Evolutionary conservation across 2,888 invertebrate species (phyloP).

Genomic region (Drosophila prolongata): DNA sequence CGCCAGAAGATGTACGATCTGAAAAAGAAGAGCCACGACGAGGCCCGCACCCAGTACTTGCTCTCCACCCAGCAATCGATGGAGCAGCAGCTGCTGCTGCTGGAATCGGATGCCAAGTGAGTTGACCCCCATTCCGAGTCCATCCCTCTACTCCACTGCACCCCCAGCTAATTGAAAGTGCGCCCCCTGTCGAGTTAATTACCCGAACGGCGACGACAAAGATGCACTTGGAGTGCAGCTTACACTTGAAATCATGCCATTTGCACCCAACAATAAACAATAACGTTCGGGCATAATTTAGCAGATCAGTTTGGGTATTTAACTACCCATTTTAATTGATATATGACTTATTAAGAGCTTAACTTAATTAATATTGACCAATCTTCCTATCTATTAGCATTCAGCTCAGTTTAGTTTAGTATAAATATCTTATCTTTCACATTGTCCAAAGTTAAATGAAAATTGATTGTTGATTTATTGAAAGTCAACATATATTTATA

Average conservation of each 20-base stretch:
- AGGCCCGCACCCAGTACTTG: conserved; percentile 95
- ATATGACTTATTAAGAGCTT: neutral
- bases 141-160: neutral
- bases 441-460: neutral
- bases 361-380: conserved; percentile 4
- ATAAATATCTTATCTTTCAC: conserved; percentile 19
- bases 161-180: conserved; percentile 54
- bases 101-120: conserved; percentile 56
- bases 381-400: conserved; percentile 3
- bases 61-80: conserved; percentile 84
- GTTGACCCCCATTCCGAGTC: conserved; percentile 35
- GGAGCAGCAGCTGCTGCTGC: conserved; percentile 33
- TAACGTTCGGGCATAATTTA: neutral
- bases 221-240: conserved; percentile 22
- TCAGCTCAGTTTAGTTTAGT: conserved; percentile 5
- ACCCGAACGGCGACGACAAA: conserved; percentile 12
- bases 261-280: neutral
- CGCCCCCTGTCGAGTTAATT: conserved; percentile 29
- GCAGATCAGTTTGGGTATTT: neutral
- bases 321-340: neutral
- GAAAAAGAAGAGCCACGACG: conserved; percentile 94
- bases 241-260: conserved; percentile 1
- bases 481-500: conserved; percentile 2
- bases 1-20: conserved; percentile 93
- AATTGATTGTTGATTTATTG: conserved; percentile 19